Conservation (phyloP, 2,888 invertebrate genomes). For the Phorcus lineatus region DNA sequence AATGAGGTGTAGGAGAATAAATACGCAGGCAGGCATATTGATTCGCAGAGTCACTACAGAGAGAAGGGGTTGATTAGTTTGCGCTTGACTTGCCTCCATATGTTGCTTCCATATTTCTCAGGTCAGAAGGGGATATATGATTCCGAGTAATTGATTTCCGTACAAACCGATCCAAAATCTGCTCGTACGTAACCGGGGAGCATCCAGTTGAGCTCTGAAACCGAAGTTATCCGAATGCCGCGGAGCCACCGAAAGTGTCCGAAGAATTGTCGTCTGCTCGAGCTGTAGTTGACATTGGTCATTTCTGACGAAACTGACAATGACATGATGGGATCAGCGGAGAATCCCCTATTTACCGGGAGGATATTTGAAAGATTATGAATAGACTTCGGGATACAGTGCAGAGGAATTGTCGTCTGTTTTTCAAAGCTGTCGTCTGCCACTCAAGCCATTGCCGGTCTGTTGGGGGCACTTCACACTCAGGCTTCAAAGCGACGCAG, state of each 20-base stretch:
- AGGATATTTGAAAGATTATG: not conserved
- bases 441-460: not conserved
- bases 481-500: not conserved
- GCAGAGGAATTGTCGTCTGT: constrained; percentile 14
- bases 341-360: not conserved
- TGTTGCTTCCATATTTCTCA: not conserved
- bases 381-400: not conserved
- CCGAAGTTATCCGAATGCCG: too few species aligned
- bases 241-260: too few species aligned
- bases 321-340: not conserved
- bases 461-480: not conserved
- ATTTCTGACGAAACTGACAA: not conserved
- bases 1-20: too few species aligned
- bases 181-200: not conserved
- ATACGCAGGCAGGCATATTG: too few species aligned
- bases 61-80: too few species aligned
- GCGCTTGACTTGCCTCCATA: not conserved
- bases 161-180: not conserved
- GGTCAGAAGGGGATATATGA: constrained; percentile 8
- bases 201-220: too few species aligned
- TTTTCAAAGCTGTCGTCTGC: not conserved
- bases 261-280: too few species aligned
- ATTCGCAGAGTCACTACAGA: too few species aligned
- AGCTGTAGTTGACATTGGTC: too few species aligned
- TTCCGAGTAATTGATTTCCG: not conserved